Evolutionary conservation across 2,113 vertebrate species (phyloP).

Genomic region (Syngnathoides biaculeatus): DNA sequence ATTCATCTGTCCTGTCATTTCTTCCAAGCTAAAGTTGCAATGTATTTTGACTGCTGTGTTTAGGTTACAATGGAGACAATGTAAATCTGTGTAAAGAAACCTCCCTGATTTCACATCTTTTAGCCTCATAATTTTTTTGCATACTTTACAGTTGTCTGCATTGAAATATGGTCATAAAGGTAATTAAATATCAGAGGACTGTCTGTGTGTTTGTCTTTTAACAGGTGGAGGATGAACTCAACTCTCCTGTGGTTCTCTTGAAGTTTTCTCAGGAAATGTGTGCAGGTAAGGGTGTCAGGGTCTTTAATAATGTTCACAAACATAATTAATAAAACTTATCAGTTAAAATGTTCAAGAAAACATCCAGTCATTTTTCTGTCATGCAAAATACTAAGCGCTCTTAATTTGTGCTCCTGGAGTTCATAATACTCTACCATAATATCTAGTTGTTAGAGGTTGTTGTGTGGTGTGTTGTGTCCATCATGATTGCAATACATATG

Average conservation of each 20-base stretch:
- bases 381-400: background rate
- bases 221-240: conserved; percentile 91
- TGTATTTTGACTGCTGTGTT: conserved; percentile 11
- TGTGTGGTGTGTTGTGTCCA: background rate
- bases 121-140: conserved; percentile 9
- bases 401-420: background rate
- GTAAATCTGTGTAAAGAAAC: background rate
- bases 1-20: background rate
- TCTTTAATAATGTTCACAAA: background rate
- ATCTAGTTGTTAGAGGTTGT: background rate
- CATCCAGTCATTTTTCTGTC: background rate
- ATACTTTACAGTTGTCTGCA: conserved; percentile 8
- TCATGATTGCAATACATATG: background rate
- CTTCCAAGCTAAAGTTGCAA: background rate
- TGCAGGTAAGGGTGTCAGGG: conserved; percentile 68
- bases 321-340: background rate
- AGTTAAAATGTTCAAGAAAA: background rate
- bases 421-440: background rate
- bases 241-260: conserved; percentile 91
- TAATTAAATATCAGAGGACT: background rate
- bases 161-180: background rate
- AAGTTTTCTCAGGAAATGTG: conserved; percentile 77
- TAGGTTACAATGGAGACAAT: background rate
- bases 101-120: conserved; percentile 12
- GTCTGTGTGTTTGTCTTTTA: conserved; percentile 36